A percentile compares a stretch with the other conserved stretches of the same genome.
phyloP scores from a whole-genome alignment of 2,888 invertebrate species.

The Isoperla grammatica region DNA sequence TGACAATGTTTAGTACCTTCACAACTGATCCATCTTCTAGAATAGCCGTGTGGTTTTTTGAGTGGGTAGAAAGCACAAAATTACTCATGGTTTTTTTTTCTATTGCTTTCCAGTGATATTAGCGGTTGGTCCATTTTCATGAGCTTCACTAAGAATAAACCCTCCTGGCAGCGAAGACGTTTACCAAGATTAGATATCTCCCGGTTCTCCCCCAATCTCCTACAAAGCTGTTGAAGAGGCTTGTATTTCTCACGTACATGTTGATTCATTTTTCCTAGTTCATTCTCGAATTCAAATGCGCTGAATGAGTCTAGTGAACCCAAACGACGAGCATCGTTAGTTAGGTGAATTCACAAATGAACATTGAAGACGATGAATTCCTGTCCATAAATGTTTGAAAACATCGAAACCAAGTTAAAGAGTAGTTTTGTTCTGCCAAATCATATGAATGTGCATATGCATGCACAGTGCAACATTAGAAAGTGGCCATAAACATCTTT shows the following conservation, averaged over 20 bases:
- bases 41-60: no score
- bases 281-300: not conserved
- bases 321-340: not conserved
- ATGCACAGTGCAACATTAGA: not conserved
- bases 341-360: not conserved
- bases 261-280: not conserved
- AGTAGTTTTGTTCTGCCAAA: not conserved
- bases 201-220: not conserved
- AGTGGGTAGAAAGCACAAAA: no score
- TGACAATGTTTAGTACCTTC: no score
- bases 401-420: not conserved
- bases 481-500: not conserved
- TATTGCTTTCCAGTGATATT: no score
- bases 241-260: not conserved
- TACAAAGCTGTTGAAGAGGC: slow-evolving; percentile 1
- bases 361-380: not conserved
- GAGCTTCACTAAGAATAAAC: no score
- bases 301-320: not conserved
- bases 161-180: no score
- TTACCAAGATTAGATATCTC: not conserved
- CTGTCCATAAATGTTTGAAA: not conserved
- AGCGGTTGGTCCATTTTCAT: no score
- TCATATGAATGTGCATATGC: not conserved
- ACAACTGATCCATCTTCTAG: no score
- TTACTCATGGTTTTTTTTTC: no score